A percentile compares a stretch with the other conserved stretches of the same genome.
phyloP scores from a whole-genome alignment of 2,797 vertebrate species.

The Adelosebastes latens region DNA sequence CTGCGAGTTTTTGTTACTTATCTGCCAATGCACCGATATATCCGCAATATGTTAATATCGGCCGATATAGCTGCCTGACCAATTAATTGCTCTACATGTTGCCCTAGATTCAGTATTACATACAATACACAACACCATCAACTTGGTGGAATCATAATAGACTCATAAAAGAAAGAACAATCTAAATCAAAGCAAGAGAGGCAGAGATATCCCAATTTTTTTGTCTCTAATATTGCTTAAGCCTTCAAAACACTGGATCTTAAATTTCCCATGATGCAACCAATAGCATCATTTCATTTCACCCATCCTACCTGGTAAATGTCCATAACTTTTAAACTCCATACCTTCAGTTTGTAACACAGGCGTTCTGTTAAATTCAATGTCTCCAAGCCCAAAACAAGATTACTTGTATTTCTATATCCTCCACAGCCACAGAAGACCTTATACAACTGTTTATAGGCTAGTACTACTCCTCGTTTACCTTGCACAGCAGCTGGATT shows the following conservation, averaged over 20 bases:
- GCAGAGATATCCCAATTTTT: not conserved
- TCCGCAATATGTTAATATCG: not conserved
- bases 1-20: not conserved
- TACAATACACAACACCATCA: not conserved
- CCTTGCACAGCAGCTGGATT: no score
- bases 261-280: not conserved
- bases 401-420: not conserved
- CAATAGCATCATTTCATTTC: not conserved
- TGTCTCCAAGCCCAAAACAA: not conserved
- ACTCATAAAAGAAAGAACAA: not conserved
- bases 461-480: not conserved
- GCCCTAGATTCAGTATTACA: not conserved
- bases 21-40: not conserved
- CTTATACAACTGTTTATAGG: not conserved
- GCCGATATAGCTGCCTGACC: not conserved
- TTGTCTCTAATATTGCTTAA: not conserved
- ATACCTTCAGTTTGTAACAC: not conserved
- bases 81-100: not conserved
- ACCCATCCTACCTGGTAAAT: not conserved
- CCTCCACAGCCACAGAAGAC: not conserved
- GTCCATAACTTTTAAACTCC: not conserved
- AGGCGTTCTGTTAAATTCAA: not conserved
- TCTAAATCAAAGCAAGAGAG: not conserved
- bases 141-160: not conserved
- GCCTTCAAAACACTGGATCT: not conserved